Conservation (phyloP, 2,797 vertebrate genomes). For the Carapus acus region DNA sequence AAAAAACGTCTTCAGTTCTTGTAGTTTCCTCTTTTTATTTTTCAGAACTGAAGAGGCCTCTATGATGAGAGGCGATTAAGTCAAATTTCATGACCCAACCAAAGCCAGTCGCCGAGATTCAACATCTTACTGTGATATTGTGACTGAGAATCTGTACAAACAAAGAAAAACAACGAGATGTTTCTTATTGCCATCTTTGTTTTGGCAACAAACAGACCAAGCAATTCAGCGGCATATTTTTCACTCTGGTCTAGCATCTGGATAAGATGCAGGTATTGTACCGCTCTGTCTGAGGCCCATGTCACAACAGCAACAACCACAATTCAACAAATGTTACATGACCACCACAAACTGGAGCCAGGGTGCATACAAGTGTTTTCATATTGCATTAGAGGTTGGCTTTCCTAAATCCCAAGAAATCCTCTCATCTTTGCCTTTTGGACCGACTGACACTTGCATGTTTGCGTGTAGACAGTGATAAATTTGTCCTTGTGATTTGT, state of each 20-base stretch:
- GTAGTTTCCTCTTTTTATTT: background rate
- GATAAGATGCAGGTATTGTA: background rate
- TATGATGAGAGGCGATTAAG: no score
- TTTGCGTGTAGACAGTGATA: no score
- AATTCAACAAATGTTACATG: background rate
- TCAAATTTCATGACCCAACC: no score
- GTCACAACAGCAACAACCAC: background rate
- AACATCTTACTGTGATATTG: no score
- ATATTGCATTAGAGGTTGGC: conserved; percentile 64
- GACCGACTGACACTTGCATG: background rate
- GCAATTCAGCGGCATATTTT: background rate
- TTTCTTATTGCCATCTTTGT: background rate
- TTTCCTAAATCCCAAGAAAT: conserved; percentile 33
- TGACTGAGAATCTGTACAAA: no score
- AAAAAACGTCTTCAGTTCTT: background rate
- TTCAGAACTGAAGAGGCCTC: background rate
- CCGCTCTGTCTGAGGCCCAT: background rate
- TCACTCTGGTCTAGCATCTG: background rate
- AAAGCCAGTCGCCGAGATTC: no score
- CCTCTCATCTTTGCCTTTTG: conserved; percentile 7
- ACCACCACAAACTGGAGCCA: conserved; percentile 1
- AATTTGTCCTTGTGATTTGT: conserved; percentile 53
- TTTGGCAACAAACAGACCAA: background rate
- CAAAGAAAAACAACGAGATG: no score
- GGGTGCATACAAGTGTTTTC: conserved; percentile 55